Conservation (phyloP, 2,888 invertebrate genomes). For the Neelides folsomi region DNA sequence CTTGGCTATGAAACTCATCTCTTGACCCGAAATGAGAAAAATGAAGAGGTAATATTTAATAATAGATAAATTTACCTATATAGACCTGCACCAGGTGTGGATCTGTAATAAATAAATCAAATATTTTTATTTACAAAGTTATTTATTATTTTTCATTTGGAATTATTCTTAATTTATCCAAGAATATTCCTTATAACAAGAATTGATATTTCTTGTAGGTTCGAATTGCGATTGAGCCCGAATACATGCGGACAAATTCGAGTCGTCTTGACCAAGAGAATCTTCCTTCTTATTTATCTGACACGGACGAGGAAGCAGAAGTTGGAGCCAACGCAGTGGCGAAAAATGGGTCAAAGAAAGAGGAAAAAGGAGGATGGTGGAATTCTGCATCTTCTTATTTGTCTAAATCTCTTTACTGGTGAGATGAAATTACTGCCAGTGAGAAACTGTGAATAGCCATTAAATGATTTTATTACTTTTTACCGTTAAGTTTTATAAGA, state of each 20-base stretch:
- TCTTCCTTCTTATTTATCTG: conserved; percentile 10
- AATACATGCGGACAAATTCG: background rate
- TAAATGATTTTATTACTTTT: too few species aligned
- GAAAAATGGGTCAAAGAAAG: conserved; percentile 7
- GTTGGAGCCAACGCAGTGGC: conserved; percentile 10
- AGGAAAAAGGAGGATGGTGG: conserved; percentile 5
- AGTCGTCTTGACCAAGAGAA: conserved; percentile 9
- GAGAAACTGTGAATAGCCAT: too few species aligned
- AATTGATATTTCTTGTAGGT: conserved; percentile 2
- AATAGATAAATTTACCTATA: too few species aligned
- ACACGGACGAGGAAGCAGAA: conserved; percentile 9
- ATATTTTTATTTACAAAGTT: too few species aligned
- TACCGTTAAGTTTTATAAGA: too few species aligned
- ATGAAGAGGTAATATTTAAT: conserved; percentile 19
- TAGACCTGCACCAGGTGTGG: too few species aligned
- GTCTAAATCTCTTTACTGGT: conserved; percentile 16
- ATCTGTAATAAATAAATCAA: too few species aligned
- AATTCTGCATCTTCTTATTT: conserved; percentile 11
- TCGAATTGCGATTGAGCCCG: conserved; percentile 7
- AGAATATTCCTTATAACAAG: background rate
- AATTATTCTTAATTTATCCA: background rate
- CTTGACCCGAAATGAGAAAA: conserved; percentile 22
- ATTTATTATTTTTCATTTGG: background rate
- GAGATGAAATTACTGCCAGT: too few species aligned
- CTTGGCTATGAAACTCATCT: conserved; percentile 20